Conservation (phyloP, 2,797 vertebrate species). For the Ceryle rudis region DNA sequence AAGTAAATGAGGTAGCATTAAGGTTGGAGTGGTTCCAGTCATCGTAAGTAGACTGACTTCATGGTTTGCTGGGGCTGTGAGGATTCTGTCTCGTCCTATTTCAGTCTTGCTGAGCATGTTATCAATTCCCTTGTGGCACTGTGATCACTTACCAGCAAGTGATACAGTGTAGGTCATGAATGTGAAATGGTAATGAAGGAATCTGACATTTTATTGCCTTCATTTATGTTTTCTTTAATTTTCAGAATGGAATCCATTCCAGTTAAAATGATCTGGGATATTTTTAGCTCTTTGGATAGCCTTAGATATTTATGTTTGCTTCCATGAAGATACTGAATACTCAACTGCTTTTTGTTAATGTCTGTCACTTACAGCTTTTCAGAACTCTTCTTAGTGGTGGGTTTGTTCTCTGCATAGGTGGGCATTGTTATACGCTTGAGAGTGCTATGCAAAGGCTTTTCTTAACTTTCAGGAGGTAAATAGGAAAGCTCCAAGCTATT, state of each 20-base stretch:
- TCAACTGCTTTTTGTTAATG: background rate
- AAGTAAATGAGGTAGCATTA: conserved; percentile 50
- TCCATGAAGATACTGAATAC: background rate
- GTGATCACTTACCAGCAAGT: background rate
- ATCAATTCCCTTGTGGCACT: background rate
- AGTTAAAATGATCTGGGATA: background rate
- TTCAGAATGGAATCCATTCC: background rate
- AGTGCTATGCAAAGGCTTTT: background rate
- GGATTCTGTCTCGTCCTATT: background rate
- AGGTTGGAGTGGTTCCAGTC: conserved; percentile 53
- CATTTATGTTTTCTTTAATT: background rate
- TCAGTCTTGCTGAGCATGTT: background rate
- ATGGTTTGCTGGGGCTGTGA: conserved; percentile 15
- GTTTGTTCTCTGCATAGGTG: background rate
- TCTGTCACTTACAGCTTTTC: background rate
- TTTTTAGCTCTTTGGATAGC: background rate
- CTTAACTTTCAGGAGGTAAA: background rate
- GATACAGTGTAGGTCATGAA: background rate
- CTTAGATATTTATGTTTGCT: background rate
- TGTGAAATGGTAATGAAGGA: background rate
- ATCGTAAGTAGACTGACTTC: background rate
- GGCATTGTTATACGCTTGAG: background rate
- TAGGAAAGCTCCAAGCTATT: background rate
- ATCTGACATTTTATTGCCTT: background rate
- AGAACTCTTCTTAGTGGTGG: background rate